These are phyloP conservation scores for Acanthurus lineatus DNA, from an alignment of 2,797 vertebrate genomes.

Conservation along the genomic window DNA sequence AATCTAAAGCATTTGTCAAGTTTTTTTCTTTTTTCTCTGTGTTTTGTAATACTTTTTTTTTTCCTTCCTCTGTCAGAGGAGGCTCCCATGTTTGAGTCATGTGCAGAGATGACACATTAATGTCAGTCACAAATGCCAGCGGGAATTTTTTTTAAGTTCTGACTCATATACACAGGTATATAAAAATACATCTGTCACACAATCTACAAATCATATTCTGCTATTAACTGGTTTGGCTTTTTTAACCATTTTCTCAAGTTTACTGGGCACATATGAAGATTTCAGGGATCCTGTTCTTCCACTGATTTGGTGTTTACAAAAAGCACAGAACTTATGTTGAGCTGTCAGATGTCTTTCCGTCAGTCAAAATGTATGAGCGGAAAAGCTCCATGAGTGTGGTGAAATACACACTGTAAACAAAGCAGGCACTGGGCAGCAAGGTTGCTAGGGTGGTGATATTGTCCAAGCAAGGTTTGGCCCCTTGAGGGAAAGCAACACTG, in stretches of 20 bases:
- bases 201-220: background rate
- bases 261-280: background rate
- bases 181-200: background rate
- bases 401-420: slow-evolving; percentile 56
- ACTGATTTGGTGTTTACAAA: slow-evolving; percentile 30
- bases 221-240: background rate
- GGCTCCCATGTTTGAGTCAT: slow-evolving; percentile 63
- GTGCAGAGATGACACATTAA: slow-evolving; percentile 52
- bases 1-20: slow-evolving; percentile 54
- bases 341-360: slow-evolving; percentile 36
- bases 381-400: slow-evolving; percentile 38
- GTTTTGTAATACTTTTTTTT: background rate
- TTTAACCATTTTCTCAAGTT: background rate
- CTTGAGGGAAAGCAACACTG: slow-evolving; percentile 5
- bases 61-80: slow-evolving; percentile 27
- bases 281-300: slow-evolving; percentile 8
- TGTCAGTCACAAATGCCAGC: slow-evolving; percentile 15
- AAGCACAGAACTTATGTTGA: slow-evolving; percentile 14
- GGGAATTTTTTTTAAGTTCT: background rate
- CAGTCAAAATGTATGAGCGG: slow-evolving; percentile 41
- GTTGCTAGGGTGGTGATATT: slow-evolving; percentile 24
- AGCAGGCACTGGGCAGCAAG: slow-evolving; percentile 33
- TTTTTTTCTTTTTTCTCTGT: background rate
- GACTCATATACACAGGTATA: background rate
- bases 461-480: slow-evolving; percentile 12